phyloP scores from a whole-genome alignment of 53 echinoderm and acorn worm genomes.

The Echinometra lucunter region DNA sequence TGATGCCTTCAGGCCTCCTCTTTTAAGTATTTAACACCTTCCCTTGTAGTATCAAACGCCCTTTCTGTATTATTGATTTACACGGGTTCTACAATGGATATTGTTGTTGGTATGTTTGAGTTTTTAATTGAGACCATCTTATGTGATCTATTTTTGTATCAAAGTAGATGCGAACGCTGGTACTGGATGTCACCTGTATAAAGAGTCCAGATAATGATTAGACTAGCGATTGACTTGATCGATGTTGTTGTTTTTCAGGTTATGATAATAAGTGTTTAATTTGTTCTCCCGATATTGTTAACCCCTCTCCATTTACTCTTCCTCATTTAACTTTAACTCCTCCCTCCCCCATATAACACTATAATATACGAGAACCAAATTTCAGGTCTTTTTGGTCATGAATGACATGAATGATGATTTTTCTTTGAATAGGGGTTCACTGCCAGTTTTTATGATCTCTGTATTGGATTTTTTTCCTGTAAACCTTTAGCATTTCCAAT shows the following conservation, averaged over 20 bases:
- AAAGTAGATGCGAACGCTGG: background rate
- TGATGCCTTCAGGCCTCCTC: background rate
- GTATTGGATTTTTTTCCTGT: background rate
- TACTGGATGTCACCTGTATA: background rate
- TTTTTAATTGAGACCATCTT: background rate
- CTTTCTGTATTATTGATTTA: background rate
- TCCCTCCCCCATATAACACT: too few species aligned
- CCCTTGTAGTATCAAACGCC: background rate
- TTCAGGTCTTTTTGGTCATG: too few species aligned
- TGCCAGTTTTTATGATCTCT: background rate
- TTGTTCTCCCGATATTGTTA: too few species aligned
- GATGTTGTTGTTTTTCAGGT: too few species aligned
- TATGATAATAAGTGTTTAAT: too few species aligned
- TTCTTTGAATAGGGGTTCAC: background rate
- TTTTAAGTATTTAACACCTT: background rate
- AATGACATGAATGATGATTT: too few species aligned
- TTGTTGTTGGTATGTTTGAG: slow-evolving; percentile 22
- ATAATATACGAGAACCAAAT: too few species aligned
- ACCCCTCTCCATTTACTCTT: too few species aligned
- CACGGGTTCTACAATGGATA: background rate
- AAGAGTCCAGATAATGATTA: background rate
- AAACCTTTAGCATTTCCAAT: background rate
- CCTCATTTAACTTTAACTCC: too few species aligned
- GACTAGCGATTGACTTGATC: too few species aligned
- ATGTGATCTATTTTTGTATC: background rate